Evolutionary conservation across 2,113 vertebrate species (phyloP).

Genomic region (Phylloscopus whistleri): DNA sequence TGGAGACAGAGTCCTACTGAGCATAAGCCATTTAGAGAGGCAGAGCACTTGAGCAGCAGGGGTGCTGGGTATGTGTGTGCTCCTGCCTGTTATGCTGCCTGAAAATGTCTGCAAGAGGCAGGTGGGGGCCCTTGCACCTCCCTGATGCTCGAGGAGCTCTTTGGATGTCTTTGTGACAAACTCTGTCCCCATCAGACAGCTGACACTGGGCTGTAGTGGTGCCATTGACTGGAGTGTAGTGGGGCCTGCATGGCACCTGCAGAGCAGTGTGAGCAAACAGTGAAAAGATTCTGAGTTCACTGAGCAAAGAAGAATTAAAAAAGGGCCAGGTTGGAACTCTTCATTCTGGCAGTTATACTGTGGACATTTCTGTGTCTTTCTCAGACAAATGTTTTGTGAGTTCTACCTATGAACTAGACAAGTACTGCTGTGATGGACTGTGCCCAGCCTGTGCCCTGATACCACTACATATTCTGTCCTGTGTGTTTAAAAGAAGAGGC

Average conservation of each 20-base stretch:
- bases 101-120: background rate
- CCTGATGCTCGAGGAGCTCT: background rate
- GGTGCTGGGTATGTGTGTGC: background rate
- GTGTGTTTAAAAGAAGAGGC: background rate
- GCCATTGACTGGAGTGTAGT: background rate
- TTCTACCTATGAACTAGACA: background rate
- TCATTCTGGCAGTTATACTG: background rate
- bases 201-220: background rate
- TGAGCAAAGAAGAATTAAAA: background rate
- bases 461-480: background rate
- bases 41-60: background rate
- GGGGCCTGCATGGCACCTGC: background rate
- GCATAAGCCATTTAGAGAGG: background rate
- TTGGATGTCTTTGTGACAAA: background rate
- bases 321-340: background rate
- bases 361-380: background rate
- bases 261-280: fast-evolving
- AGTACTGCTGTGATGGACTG: background rate
- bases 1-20: background rate
- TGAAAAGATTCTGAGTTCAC: background rate
- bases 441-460: background rate
- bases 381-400: background rate
- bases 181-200: background rate
- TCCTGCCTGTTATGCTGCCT: background rate
- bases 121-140: background rate